Conservation (phyloP, 1,140 invertebrate species). For the Papilio helenus region DNA sequence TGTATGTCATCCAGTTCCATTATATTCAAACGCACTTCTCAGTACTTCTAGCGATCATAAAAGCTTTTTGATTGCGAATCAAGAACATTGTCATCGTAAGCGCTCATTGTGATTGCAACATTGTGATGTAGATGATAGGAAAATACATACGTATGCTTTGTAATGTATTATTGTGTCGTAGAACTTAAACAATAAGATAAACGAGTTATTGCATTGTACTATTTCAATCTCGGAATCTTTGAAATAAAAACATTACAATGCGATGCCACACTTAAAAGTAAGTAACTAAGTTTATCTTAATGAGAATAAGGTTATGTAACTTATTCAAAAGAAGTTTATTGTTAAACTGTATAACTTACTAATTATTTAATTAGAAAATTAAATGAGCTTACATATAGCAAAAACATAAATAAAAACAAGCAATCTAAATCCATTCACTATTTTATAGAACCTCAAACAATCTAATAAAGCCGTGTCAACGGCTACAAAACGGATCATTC, state of each 20-base stretch:
- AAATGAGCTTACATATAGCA: no score
- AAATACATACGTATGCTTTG: conserved; percentile 12
- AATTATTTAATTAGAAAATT: no score
- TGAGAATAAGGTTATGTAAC: no score
- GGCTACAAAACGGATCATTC: neutral
- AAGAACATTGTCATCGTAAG: conserved; percentile 40
- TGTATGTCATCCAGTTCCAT: conserved; percentile 47
- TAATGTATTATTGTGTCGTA: conserved; percentile 18
- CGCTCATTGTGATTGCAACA: conserved; percentile 41
- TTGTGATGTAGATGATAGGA: conserved; percentile 32
- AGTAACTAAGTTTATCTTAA: no score
- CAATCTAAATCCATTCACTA: neutral
- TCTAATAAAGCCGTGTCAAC: neutral
- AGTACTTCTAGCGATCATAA: conserved; percentile 46
- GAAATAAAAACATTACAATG: neutral
- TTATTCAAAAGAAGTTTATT: no score
- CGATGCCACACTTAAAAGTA: neutral
- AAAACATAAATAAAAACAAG: no score
- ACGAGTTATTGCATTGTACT: neutral
- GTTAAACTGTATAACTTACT: no score
- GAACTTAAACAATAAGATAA: conserved; percentile 10
- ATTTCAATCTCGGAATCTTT: neutral
- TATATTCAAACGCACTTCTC: conserved; percentile 51
- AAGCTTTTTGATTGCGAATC: conserved; percentile 51
- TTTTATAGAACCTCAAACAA: neutral